Conservation (phyloP, 2,113 vertebrate genomes). For the Nannospalax galili region DNA sequence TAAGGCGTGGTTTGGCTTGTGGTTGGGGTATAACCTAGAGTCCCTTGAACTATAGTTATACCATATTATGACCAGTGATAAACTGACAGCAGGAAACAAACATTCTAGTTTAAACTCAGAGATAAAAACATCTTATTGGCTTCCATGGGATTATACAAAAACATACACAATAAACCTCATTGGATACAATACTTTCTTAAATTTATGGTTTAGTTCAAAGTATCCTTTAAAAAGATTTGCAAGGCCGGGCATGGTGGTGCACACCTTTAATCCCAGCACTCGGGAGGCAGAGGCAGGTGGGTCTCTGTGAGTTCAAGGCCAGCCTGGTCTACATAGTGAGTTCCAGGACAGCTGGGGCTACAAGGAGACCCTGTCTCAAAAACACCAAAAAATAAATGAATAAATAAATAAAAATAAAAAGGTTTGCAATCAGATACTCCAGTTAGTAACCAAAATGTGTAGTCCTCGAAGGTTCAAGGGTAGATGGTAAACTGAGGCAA, state of each 20-base stretch:
- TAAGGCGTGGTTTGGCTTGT: conserved; percentile 46
- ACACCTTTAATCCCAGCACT: too few relatives aligned
- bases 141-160: conserved; percentile 11
- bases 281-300: too few relatives aligned
- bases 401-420: too few relatives aligned
- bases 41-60: conserved; percentile 25
- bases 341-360: too few relatives aligned
- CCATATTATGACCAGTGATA: not conserved
- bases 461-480: not conserved
- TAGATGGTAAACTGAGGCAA: not conserved
- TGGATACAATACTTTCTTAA: conserved; percentile 10
- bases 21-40: conserved; percentile 32
- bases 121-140: not conserved
- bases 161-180: not conserved
- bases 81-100: not conserved
- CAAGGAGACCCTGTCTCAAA: too few relatives aligned
- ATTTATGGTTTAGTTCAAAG: not conserved
- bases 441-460: not conserved
- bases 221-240: too few relatives aligned
- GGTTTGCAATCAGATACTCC: not conserved
- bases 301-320: too few relatives aligned
- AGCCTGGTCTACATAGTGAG: too few relatives aligned
- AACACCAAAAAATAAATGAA: too few relatives aligned
- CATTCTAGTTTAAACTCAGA: conserved; percentile 7
- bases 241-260: too few relatives aligned